A percentile compares a stretch with the other conserved stretches of the same genome.
phyloP scores from a whole-genome alignment of 37 sponge, comb jelly and placozoan genomes.

The Halisarca cf. caerulea region DNA sequence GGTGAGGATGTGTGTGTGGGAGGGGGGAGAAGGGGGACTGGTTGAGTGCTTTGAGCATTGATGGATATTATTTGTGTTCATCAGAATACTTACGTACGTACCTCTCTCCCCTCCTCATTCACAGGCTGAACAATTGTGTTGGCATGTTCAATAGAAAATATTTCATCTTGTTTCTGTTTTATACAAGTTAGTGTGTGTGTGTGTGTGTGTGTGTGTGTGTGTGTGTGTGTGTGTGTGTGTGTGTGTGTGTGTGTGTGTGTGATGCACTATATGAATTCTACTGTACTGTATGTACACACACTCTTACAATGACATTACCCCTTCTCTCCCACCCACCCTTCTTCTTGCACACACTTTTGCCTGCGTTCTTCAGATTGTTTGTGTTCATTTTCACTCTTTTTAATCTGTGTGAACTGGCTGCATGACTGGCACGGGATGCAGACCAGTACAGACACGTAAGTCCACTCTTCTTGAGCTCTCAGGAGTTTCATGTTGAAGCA shows the following conservation, averaged over 20 bases:
- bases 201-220: not conserved
- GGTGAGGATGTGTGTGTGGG: too few relatives aligned
- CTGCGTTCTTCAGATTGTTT: slow-evolving; percentile 33
- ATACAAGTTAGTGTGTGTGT: slow-evolving; percentile 57
- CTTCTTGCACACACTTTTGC: not conserved
- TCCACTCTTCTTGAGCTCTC: too few relatives aligned
- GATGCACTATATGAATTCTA: not conserved
- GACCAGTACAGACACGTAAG: not conserved
- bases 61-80: too few relatives aligned
- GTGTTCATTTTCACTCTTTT: slow-evolving; percentile 39
- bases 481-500: too few relatives aligned
- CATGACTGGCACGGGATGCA: slow-evolving; percentile 27
- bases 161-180: slow-evolving; percentile 73
- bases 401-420: slow-evolving; percentile 58
- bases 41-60: too few relatives aligned
- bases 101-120: not conserved
- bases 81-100: not conserved
- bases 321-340: not conserved
- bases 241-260: slow-evolving; percentile 1
- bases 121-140: slow-evolving; percentile 87
- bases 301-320: too few relatives aligned
- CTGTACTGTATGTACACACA: not conserved
- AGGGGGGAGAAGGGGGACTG: too few relatives aligned
- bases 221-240: slow-evolving; percentile 1
- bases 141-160: slow-evolving; percentile 81